These are phyloP conservation scores for Lepus townsendii DNA, from an alignment of 2,797 vertebrate genomes.

Conservation along the genomic window DNA sequence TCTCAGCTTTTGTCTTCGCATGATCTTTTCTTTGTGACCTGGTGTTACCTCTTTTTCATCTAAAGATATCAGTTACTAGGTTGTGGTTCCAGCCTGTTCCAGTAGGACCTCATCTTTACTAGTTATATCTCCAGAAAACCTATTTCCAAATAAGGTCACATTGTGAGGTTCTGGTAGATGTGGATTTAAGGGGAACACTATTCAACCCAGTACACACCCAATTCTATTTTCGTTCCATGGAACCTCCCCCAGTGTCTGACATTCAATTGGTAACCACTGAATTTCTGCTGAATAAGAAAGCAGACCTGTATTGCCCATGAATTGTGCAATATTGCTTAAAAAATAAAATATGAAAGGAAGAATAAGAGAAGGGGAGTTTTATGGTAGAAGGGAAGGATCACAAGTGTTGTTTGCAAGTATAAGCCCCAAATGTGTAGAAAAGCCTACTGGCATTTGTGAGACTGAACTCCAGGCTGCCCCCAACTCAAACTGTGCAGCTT, in stretches of 20 bases:
- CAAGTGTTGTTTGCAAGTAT: background rate
- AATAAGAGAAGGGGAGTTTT: background rate
- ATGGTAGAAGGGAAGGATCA: background rate
- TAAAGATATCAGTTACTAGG: background rate
- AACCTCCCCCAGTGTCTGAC: background rate
- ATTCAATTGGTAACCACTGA: background rate
- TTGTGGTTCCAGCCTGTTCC: too few species aligned
- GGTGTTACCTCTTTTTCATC: background rate
- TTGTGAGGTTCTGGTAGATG: background rate
- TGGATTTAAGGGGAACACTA: background rate
- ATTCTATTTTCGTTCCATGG: background rate
- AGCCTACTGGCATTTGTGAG: background rate
- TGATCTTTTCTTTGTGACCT: background rate
- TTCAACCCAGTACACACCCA: background rate
- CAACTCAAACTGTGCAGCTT: background rate
- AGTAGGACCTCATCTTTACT: background rate
- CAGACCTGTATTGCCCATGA: background rate
- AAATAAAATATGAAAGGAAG: background rate
- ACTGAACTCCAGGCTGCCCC: background rate
- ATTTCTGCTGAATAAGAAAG: background rate
- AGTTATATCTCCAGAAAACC: background rate
- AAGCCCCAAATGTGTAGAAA: background rate
- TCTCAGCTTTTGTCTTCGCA: background rate
- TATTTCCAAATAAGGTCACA: background rate
- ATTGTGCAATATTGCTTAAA: background rate